phyloP scores from a whole-genome alignment of 2,888 invertebrate genomes.

The Dicycla oo region DNA sequence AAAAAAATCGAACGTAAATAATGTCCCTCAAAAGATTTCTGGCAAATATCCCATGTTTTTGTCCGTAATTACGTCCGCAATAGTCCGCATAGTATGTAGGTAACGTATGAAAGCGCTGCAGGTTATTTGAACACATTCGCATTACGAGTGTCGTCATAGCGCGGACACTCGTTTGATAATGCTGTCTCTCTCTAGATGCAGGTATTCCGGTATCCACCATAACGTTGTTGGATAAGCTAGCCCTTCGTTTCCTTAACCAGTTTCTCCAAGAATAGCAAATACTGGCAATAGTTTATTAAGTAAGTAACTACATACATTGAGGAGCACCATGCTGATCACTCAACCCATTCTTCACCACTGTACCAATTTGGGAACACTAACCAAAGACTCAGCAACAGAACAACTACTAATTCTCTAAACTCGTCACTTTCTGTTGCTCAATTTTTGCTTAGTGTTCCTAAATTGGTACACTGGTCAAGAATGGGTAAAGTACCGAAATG shows the following conservation, averaged over 20 bases:
- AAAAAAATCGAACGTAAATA: background rate
- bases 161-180: background rate
- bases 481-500: background rate
- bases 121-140: background rate
- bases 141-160: background rate
- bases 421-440: too few relatives aligned
- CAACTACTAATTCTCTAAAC: too few relatives aligned
- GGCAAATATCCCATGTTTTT: background rate
- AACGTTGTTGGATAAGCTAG: background rate
- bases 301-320: background rate
- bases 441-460: too few relatives aligned
- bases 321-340: background rate
- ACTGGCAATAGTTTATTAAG: background rate
- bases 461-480: too few relatives aligned
- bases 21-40: background rate
- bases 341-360: too few relatives aligned
- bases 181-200: background rate
- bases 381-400: too few relatives aligned
- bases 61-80: background rate
- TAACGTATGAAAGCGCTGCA: too few relatives aligned
- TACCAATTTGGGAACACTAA: too few relatives aligned
- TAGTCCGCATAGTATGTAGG: too few relatives aligned
- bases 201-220: background rate
- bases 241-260: background rate
- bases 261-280: constrained; percentile 12